These are phyloP conservation scores for Hydrolagus affinis DNA, from an alignment of 2,113 vertebrate species.

Conservation along the genomic window DNA sequence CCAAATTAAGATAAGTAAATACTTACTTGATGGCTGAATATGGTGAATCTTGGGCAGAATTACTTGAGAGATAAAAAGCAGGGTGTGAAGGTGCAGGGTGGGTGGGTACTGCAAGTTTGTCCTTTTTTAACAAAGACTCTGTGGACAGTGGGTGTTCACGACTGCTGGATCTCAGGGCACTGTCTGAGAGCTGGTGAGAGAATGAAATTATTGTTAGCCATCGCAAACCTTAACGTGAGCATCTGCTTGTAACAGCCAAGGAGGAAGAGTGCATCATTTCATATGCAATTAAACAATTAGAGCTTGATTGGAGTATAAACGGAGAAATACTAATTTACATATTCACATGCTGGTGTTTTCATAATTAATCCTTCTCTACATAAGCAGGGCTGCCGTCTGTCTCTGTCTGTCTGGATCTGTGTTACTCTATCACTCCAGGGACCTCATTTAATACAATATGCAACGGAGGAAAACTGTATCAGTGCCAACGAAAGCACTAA, in stretches of 20 bases:
- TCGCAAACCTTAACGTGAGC: not conserved
- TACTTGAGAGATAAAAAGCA: constrained; percentile 19
- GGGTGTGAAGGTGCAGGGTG: constrained; percentile 27
- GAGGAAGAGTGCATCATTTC: constrained; percentile 22
- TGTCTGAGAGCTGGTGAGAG: constrained; percentile 21
- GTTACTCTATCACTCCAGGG: constrained; percentile 20
- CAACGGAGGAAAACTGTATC: constrained; percentile 23
- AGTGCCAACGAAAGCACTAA: not conserved
- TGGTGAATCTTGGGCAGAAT: constrained; percentile 6
- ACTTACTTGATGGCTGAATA: constrained; percentile 31
- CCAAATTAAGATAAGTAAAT: not conserved
- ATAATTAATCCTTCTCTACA: constrained; percentile 19
- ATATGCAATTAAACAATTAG: constrained; percentile 25
- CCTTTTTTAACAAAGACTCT: constrained; percentile 19
- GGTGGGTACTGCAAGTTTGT: not conserved
- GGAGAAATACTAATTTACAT: constrained; percentile 27
- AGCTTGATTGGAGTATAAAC: constrained; percentile 13
- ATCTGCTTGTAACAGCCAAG: constrained; percentile 17
- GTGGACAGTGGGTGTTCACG: constrained; percentile 20
- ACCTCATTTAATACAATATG: constrained; percentile 18
- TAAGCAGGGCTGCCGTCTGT: constrained; percentile 11
- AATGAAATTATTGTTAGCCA: constrained; percentile 3
- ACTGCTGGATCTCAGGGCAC: constrained; percentile 25
- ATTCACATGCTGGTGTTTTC: constrained; percentile 21
- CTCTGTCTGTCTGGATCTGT: constrained; percentile 19